A percentile compares a stretch with the other conserved stretches of the same genome.
Evolutionary conservation across 2,888 invertebrate genomes (phyloP).

Genomic region (Leptinotarsa peninsularis): DNA sequence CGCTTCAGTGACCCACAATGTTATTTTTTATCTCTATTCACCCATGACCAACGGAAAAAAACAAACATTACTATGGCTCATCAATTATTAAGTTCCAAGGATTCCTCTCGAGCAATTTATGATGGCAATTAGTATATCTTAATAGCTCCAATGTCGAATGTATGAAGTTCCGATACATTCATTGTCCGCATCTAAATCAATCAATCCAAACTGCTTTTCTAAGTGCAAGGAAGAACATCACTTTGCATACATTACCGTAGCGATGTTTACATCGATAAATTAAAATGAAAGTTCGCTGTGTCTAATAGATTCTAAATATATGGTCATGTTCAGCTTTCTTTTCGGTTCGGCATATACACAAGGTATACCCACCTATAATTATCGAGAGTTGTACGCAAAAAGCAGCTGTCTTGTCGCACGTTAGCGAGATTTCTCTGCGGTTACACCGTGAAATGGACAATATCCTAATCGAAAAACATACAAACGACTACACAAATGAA

Average conservation of each 20-base stretch:
- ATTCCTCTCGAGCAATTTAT: conserved; percentile 5
- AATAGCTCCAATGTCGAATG: conserved; percentile 4
- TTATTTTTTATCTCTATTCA: too few species aligned
- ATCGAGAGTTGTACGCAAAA: conserved; percentile 2
- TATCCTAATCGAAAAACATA: neutral
- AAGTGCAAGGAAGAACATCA: conserved; percentile 18
- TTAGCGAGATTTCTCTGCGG: neutral
- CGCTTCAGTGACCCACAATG: too few species aligned
- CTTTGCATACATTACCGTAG: conserved; percentile 17
- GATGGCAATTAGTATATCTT: neutral
- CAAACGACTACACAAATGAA: neutral
- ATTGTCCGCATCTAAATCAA: neutral
- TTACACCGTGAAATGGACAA: neutral
- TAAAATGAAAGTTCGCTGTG: conserved; percentile 23
- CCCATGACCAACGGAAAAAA: neutral
- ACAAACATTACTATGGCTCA: neutral
- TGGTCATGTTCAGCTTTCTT: conserved; percentile 23
- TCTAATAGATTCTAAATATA: conserved; percentile 18
- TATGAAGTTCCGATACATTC: neutral
- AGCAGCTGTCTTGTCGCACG: conserved; percentile 1
- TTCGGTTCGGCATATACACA: conserved; percentile 2
- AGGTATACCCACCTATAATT: neutral
- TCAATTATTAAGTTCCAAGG: neutral
- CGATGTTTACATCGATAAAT: conserved; percentile 24
- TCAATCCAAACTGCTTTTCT: neutral